Base-by-base conservation (phyloP, 2,113 vertebrate species). In the Pteronura brasiliensis region DNA sequence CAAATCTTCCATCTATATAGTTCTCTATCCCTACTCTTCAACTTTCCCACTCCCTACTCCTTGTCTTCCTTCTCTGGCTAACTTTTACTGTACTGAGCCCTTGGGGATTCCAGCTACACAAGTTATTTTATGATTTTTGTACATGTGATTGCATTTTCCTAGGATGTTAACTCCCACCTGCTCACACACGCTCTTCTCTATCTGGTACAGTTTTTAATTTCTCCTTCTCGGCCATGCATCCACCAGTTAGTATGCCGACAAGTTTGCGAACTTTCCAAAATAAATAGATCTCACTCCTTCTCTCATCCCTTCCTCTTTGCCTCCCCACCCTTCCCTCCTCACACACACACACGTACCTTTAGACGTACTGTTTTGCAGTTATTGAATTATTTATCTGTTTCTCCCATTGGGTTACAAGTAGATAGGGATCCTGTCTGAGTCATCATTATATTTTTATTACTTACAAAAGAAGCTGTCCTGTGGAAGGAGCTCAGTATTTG, bases 261-360 rank as follows among this genome's bases (percentile, higher is more conserved):
- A 29, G 91, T 80, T 57, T 82, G 15, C 55, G 25, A 95, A 49
- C 7, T 2, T 25, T 6, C 31, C 25, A 84, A 55, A 15, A 42
- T 86, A 34, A 63, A 2, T 15, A 85, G 6, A 71, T 52, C 72
- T 63, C 72, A 25, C 23, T 65, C 25, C 34, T 15, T 15, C 3
- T 65, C 3, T 2, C 34, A 31, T 14, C 6, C 47, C 3, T 29
- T 13, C 42, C 31, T 34, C 13, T 31, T 57, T 27, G 2, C 10
- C 23, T 15, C 21, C 1, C 18, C 0, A 0, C 3, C 44, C 5
- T 17, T 25, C 44, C 14, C 23, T 20, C 9, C 82, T 17, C 20
- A 31, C 7, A 39, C n/a, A n/a, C 21, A 13, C 15, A 34, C 25
- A 17, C n/a, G n/a, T 31, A 15, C 13, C 7, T 14, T 67, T 82